Conservation (phyloP, 2,888 invertebrate genomes). For the Thalpophila matura region DNA sequence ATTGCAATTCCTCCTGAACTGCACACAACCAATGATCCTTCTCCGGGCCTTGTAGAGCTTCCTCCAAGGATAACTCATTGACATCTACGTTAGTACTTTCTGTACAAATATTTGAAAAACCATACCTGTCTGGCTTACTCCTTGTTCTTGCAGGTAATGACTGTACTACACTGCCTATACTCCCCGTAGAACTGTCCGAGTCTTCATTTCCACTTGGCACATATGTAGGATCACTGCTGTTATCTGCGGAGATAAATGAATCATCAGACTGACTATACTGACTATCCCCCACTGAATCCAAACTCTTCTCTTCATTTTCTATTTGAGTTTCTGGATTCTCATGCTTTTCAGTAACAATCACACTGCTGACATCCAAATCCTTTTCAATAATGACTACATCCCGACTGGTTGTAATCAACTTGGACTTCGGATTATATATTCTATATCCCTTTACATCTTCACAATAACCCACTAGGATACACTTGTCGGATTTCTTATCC, state of each 20-base stretch:
- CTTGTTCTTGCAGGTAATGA: neutral
- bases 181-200: too few relatives aligned
- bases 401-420: slow-evolving; percentile 18
- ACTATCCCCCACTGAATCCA: neutral
- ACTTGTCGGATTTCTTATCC: slow-evolving; percentile 22
- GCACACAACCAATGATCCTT: neutral
- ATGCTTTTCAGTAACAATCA: neutral
- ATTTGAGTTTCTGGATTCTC: too few relatives aligned
- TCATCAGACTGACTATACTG: too few relatives aligned
- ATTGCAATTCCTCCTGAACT: neutral
- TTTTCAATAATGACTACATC: slow-evolving; percentile 22
- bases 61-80: neutral
- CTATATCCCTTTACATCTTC: slow-evolving; percentile 21
- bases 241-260: neutral
- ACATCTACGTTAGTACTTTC: neutral
- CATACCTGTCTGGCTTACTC: neutral
- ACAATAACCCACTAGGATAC: slow-evolving; percentile 7
- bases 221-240: neutral
- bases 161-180: neutral
- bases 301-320: neutral
- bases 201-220: neutral
- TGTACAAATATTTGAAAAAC: neutral
- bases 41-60: neutral
- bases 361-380: neutral
- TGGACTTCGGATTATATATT: slow-evolving; percentile 10